Base-by-base conservation (phyloP, 2,113 vertebrate genomes). In the Ardeotis arabs region DNA sequence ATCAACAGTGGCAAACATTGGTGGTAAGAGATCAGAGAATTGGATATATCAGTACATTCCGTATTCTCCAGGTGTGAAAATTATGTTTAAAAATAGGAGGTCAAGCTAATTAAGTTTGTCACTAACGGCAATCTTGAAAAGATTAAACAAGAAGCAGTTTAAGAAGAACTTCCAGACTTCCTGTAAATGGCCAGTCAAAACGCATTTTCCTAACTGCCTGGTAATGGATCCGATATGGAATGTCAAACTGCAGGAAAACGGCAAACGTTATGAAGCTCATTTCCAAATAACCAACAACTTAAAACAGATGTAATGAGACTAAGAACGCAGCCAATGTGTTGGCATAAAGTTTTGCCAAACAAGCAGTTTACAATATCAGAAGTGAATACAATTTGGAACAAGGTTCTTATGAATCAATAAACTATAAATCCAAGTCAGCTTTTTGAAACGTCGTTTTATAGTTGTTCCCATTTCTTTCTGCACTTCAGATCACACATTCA, bases 231-330 rank as follows among this genome's bases (percentile, higher is more conserved):
- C 9, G 84, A 83, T 81, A 90, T 15, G 22, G 78, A 83, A 93
- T 3, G 74, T 74, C 93, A 96, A 67, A 90, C 93, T 89, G 47
- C 77, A 84, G 83, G 58, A 96, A 97, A 96, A 95, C 7, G 64
- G 93, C 93, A 96, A 96, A 90, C 22, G 41, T 91, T 76, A 58
- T 58, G 80, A 90, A 97, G 92, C 59, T 90, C 69, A 76, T 92
- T 96, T 96, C 84, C 86, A 97, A 87, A 90, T 49, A 93, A 53
- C 66, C 62, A 93, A 82, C 84, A 98, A 95, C 68, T 95, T 96
- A 89, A 74, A 97, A 70, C 70, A 97, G 76, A 96, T 74, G 55
- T 69, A 96, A 96, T 84, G 84, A 97, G 79, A 41, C 87, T 58
- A 89, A 94, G 94, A 84, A 84, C 35, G 56, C 39, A 87, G 95